Evolutionary conservation across 2,113 vertebrate species (phyloP).

Genomic region (Barnardius zonarius): DNA sequence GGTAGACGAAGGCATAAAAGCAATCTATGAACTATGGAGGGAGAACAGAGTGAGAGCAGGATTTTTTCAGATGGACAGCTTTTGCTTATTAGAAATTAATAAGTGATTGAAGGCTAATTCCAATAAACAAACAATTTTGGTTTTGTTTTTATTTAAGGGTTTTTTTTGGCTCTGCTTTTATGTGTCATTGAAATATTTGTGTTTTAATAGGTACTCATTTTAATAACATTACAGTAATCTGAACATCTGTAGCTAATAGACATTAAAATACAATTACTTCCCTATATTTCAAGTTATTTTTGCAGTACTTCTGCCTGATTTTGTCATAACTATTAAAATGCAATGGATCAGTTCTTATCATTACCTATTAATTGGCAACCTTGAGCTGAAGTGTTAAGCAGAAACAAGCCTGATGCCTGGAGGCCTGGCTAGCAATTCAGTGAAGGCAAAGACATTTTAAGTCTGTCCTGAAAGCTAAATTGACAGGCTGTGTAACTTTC

Average conservation of each 20-base stretch:
- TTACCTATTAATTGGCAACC: constrained; percentile 48
- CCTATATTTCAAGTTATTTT: constrained; percentile 35
- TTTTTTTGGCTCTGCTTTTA: constrained; percentile 1
- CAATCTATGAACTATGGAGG: neutral
- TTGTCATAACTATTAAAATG: constrained; percentile 38
- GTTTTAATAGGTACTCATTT: constrained; percentile 56
- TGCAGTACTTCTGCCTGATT: neutral
- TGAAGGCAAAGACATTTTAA: neutral
- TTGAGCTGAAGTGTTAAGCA: neutral
- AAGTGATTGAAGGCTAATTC: constrained; percentile 26
- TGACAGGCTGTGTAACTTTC: neutral
- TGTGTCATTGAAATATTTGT: constrained; percentile 30
- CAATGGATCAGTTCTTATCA: neutral
- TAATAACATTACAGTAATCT: constrained; percentile 42
- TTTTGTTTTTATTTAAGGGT: neutral
- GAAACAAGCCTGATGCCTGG: neutral
- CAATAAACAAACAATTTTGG: neutral
- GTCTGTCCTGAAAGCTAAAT: neutral
- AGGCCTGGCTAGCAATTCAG: neutral
- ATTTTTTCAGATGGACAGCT: neutral
- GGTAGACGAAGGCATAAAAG: constrained; percentile 50
- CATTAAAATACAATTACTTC: constrained; percentile 9
- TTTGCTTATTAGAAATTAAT: neutral
- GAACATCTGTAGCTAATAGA: constrained; percentile 33
- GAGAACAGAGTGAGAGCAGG: neutral